Conservation (phyloP, 1,140 invertebrate species). For the Aethina tumida region DNA sequence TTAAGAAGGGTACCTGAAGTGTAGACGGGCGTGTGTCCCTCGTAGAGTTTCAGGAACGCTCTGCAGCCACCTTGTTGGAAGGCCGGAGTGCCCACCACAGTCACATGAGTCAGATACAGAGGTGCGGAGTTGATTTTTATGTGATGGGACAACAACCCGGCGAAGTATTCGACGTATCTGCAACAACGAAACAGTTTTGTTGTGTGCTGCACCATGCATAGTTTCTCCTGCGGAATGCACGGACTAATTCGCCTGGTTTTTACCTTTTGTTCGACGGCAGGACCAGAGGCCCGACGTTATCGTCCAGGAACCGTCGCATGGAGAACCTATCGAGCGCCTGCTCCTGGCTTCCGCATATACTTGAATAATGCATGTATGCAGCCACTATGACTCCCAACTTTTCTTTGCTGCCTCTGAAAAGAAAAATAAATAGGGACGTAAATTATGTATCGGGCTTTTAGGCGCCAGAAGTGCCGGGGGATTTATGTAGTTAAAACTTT, state of each 20-base stretch:
- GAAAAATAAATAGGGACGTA: conserved; percentile 8
- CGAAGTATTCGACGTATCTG: conserved; percentile 85
- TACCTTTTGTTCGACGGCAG: conserved; percentile 87
- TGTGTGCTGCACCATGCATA: neutral
- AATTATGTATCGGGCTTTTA: neutral
- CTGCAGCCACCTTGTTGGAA: conserved; percentile 65
- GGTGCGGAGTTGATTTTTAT: conserved; percentile 80
- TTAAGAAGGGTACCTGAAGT: conserved; percentile 51
- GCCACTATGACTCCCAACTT: conserved; percentile 78
- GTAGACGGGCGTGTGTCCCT: conserved; percentile 80
- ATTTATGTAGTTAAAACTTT: too few species aligned
- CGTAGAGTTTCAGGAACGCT: conserved; percentile 73
- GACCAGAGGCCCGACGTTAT: conserved; percentile 68
- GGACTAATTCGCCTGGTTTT: too few species aligned
- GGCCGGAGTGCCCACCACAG: conserved; percentile 71
- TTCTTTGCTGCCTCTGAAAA: conserved; percentile 56
- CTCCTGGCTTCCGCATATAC: conserved; percentile 80
- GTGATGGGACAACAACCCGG: conserved; percentile 76
- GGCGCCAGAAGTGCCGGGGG: neutral
- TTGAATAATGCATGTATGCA: conserved; percentile 90
- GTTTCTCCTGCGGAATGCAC: too few species aligned
- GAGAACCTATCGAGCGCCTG: conserved; percentile 84
- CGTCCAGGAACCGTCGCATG: conserved; percentile 84
- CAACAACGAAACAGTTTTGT: conserved; percentile 10
- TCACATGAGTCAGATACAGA: conserved; percentile 76